Conservation (phyloP, 2,113 vertebrate species). For the Periophthalmodon schlosseri region DNA sequence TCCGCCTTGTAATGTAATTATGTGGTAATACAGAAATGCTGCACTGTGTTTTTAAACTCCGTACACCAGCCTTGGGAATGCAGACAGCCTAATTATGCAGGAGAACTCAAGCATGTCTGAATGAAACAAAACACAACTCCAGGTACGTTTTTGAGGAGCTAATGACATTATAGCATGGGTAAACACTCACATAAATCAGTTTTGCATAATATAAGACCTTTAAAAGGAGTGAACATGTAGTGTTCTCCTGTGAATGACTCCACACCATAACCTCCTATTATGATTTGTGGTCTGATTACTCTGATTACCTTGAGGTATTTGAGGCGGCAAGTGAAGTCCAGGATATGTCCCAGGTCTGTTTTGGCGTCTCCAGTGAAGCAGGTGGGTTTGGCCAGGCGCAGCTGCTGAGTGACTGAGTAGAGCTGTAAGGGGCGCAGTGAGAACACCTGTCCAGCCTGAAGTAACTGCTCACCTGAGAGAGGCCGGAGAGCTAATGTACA, state of each 20-base stretch:
- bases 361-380: slow-evolving; percentile 92
- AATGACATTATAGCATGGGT: too few species aligned
- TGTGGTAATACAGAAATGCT: too few species aligned
- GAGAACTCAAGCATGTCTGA: neutral
- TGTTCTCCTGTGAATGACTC: too few species aligned
- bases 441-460: slow-evolving; percentile 91
- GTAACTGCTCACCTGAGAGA: slow-evolving; percentile 88
- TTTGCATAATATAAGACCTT: too few species aligned
- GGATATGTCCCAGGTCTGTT: slow-evolving; percentile 94
- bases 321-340: slow-evolving; percentile 96
- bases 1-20: too few species aligned
- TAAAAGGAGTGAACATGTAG: too few species aligned
- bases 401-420: slow-evolving; percentile 89
- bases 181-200: too few species aligned
- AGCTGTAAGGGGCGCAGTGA: slow-evolving; percentile 89
- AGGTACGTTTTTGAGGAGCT: too few species aligned
- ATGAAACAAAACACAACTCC: neutral
- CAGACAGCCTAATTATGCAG: too few species aligned
- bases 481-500: neutral
- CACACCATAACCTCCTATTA: too few species aligned
- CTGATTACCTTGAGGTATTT: slow-evolving; percentile 88
- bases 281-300: neutral
- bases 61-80: too few species aligned
- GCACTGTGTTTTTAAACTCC: too few species aligned
- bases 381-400: slow-evolving; percentile 88